A percentile compares a stretch with the other conserved stretches of the same genome.
These are phyloP conservation scores for Tylochromis polylepis DNA, from an alignment of 2,113 vertebrate genomes.

Conservation along the genomic window DNA sequence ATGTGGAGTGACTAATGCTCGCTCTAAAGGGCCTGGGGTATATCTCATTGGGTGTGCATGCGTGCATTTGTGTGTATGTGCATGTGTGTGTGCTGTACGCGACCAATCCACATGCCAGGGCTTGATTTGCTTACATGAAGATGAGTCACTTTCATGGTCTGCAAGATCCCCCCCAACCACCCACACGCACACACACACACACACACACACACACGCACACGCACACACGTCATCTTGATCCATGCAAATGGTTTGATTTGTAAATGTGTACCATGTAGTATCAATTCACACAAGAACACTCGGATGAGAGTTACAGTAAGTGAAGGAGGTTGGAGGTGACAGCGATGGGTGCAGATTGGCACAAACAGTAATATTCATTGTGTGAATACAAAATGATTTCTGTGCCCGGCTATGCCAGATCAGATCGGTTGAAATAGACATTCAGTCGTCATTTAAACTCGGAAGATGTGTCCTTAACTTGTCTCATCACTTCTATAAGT, in stretches of 20 bases:
- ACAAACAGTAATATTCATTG: conserved; percentile 6
- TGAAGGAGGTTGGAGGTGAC: conserved; percentile 21
- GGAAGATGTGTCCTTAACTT: not conserved
- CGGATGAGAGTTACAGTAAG: not conserved
- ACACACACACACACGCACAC: conserved; percentile 12
- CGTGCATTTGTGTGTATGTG: not conserved
- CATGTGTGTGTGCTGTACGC: not conserved
- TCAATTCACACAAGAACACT: not conserved
- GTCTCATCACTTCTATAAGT: not conserved
- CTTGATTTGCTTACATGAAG: conserved; percentile 40
- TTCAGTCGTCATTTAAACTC: not conserved
- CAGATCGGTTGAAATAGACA: not conserved
- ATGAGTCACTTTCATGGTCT: conserved; percentile 63
- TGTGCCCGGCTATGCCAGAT: not conserved
- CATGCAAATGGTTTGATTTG: conserved; percentile 42
- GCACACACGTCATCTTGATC: conserved; percentile 32
- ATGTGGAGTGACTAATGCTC: conserved; percentile 71
- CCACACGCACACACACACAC: conserved; percentile 1
- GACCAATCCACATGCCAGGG: conserved; percentile 32
- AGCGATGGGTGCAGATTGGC: not conserved
- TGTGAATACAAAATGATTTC: not conserved
- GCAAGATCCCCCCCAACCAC: not conserved
- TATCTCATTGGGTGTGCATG: conserved; percentile 31
- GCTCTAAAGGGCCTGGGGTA: conserved; percentile 55
- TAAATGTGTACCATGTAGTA: not conserved